Base-by-base conservation (phyloP, 2,113 vertebrate genomes). In the Apaloderma vittatum region DNA sequence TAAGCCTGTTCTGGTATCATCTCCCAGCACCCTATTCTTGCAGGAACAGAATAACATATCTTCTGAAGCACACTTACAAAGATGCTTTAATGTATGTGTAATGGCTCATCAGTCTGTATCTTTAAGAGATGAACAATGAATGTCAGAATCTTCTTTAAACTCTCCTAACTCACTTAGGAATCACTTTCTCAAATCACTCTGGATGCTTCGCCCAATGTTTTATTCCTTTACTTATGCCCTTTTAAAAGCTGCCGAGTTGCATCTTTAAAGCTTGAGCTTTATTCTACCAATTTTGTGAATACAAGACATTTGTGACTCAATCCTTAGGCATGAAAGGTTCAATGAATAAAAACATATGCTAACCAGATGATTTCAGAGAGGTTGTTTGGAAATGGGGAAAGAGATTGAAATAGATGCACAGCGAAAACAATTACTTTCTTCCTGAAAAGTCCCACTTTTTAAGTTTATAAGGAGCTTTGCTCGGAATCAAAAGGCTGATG, bases 201-300 rank as follows among this genome's bases (percentile, higher is more conserved):
- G 63, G 72, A 89, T 95, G 72, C 30, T 52, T 93, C 59, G 93
- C 59, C 36, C 80, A 46, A 36, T 77, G 27, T 94, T 95, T 95
- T 84, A 86, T 77, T 77, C 80, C 72, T 86, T 94, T 86, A 91
- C 63, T 95, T 95, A 62, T 52, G 63, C 63, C 75, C 86, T 93
- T 94, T 96, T 77, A 91, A 96, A 95, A 93, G 72, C 86, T 95
- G 72, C 83, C 86, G 96, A 94, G 58, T 43, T 84, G 16, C 65
- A 58, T 94, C 67, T 84, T 94, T 84, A 94, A 94, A 86, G 40
- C 43, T 70, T 89, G 68, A 89, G 63, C 63, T 93, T 94, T 91
- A 92, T 89, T 95, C 80, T 68, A 95, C 63, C 40, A 61, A 36
- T 94, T 94, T 88, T 95, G 72, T 81, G 72, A 95, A 57, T 55